A percentile compares a stretch with the other conserved stretches of the same genome.
Conservation (phyloP, 2,888 invertebrate species). For the Microctonus hyperodae region DNA sequence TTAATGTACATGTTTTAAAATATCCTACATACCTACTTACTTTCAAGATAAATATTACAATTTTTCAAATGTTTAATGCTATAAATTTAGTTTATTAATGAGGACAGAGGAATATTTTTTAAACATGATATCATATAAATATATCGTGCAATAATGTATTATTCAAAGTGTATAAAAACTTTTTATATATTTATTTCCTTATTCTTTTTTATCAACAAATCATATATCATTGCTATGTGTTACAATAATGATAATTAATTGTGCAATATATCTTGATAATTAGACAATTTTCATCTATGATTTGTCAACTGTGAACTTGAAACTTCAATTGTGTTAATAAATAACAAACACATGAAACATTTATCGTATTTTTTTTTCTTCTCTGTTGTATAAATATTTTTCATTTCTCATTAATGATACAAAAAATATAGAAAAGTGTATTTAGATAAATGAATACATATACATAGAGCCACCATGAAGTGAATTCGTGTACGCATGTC, state of each 20-base stretch:
- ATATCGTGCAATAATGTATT: neutral
- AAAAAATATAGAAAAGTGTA: neutral
- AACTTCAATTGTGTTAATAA: neutral
- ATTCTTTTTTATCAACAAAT: neutral
- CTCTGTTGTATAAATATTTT: neutral
- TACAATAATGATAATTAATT: neutral
- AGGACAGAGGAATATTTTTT: neutral
- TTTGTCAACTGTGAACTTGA: neutral
- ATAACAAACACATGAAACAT: neutral
- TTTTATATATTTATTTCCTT: neutral
- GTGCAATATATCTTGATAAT: neutral
- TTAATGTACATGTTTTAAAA: neutral
- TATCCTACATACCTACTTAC: neutral
- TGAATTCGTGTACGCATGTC: constrained; percentile 14
- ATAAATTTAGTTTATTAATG: neutral
- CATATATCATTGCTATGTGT: neutral
- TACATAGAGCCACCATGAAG: neutral
- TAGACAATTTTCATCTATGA: too few relatives aligned
- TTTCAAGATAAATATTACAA: neutral
- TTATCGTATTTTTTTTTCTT: too few relatives aligned
- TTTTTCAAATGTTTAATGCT: neutral
- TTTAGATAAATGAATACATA: neutral
- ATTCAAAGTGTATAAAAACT: neutral
- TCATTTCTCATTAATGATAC: neutral
- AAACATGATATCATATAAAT: neutral